Conservation (phyloP, 2,113 vertebrate genomes). For the Alligator sinensis region DNA sequence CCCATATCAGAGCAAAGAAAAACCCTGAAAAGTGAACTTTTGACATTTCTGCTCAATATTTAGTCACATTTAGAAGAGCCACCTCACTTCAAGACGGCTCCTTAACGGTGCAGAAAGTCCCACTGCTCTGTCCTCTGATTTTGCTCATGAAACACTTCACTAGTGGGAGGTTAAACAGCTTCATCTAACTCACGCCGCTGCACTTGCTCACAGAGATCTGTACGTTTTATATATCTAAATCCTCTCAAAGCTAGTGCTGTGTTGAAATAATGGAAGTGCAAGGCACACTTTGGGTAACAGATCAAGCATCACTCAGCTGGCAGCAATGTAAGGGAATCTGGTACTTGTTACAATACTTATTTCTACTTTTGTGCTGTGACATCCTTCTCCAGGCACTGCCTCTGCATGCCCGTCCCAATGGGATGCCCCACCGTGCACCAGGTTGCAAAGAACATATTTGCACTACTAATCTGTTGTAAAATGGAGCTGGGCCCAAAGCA, state of each 20-base stretch:
- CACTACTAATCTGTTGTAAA: neutral
- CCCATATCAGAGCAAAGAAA: neutral
- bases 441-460: neutral
- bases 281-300: neutral
- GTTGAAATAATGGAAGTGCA: neutral
- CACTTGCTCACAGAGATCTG: neutral
- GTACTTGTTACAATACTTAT: neutral
- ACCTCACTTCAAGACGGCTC: neutral
- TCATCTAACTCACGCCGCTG: neutral
- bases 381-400: neutral
- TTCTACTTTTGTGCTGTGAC: neutral
- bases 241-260: neutral
- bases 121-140: rapidly evolving
- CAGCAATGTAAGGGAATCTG: neutral
- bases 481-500: neutral
- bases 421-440: neutral
- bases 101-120: neutral
- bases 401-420: neutral
- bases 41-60: neutral
- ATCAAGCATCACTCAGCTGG: neutral
- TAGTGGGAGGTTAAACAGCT: neutral
- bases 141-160: rapidly evolving
- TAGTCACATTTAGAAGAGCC: neutral
- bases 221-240: neutral
- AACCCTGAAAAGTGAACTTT: neutral